Evolutionary conservation across 2,888 invertebrate genomes (phyloP), one percentile per base, ranked within the genome.

Genomic region (Melinopterus prodromus): DNA sequence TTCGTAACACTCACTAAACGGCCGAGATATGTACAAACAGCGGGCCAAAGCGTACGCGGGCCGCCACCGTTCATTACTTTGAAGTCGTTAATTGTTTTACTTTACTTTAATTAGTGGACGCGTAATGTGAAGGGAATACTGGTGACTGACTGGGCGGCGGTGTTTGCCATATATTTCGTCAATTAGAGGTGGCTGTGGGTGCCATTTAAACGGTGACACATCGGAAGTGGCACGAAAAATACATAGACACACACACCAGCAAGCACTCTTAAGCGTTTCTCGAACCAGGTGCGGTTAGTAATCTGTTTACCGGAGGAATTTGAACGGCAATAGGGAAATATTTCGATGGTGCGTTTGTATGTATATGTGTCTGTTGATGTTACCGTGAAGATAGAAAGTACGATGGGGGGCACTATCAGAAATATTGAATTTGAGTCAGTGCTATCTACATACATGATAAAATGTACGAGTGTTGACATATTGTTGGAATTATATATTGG

Each of bases 1-100:
- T 79, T 79, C 76, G 70, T 75, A 79, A 79, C 37, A 7, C 16
- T 76, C 70, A 78, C 16, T 69, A 37, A 70, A 70, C 70, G 37
- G 37, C 37, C 15, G 37, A 71, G 37, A 53, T 36, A 53, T 70
- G 38, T 37, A 36, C 35, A 77, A 70, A 70, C 78, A 35, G 16
- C 16, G 16, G 26, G n/a, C 15, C 6, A 77, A 69, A 14, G 26
- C 53, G 70, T 12, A 15, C 53, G 76, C 80, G 80, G 80, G 15
- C 16, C 16, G 70, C 16, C 69, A 35, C 16, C 77, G 69, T 37
- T 75, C 69, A 76, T 80, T 69, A 77, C 80, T 80, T 80, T 80
- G 79, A 80, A 80, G 80, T 80, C 77, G 80, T 77, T 80, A 80
- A 80, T 80, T 80, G 76, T 79, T 80, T 80, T 77, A 80, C 80